Conservation (phyloP, 2,113 vertebrate species). For the Meles meles region DNA sequence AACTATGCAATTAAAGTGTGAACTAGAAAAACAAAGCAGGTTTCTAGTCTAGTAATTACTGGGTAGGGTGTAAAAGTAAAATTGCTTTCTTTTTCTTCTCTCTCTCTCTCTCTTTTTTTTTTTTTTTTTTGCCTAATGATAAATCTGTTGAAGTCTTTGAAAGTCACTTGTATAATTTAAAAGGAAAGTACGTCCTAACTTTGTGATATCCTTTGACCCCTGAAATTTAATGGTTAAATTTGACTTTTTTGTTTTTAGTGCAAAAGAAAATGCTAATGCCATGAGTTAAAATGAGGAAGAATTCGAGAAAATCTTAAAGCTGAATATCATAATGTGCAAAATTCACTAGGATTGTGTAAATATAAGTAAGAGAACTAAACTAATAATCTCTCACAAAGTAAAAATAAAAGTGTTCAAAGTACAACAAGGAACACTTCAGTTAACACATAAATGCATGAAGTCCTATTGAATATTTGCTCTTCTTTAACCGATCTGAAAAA, state of each 20-base stretch:
- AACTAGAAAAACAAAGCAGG: conserved; percentile 35
- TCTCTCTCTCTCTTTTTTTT: background rate
- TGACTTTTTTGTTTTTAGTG: background rate
- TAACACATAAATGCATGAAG: background rate
- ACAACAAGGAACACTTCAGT: background rate
- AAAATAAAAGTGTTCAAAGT: background rate
- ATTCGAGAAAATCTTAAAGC: background rate
- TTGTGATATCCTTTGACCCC: background rate
- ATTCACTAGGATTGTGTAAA: conserved; percentile 23
- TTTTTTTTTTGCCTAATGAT: background rate
- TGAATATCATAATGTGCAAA: background rate
- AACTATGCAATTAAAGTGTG: conserved; percentile 21
- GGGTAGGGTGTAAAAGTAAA: background rate
- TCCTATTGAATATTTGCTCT: background rate
- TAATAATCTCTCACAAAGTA: background rate
- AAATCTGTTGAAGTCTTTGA: background rate
- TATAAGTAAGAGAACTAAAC: background rate
- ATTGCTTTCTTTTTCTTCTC: background rate
- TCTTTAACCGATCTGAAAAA: background rate
- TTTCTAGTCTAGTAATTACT: conserved; percentile 39
- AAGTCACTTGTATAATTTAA: conserved; percentile 1
- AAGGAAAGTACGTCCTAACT: conserved; percentile 41
- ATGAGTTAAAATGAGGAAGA: background rate
- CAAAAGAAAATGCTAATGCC: background rate
- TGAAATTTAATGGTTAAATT: conserved; percentile 11